These are phyloP conservation scores for Glareola pratincola DNA, from an alignment of 2,113 vertebrate genomes.

Conservation along the genomic window DNA sequence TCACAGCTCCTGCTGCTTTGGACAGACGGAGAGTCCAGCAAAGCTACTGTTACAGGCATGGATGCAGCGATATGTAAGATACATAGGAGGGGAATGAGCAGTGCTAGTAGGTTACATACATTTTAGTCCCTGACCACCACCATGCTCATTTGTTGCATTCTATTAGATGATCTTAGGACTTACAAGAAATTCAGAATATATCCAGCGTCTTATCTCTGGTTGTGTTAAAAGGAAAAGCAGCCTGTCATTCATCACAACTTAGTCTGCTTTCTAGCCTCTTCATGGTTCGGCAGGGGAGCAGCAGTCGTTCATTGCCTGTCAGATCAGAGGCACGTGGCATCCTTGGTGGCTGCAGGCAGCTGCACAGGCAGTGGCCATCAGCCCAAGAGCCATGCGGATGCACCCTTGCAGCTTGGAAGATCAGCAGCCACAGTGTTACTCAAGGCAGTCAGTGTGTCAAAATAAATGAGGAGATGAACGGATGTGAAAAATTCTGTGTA, in stretches of 20 bases:
- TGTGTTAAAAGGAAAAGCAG: background rate
- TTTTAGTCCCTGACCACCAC: background rate
- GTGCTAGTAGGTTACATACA: background rate
- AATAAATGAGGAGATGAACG: background rate
- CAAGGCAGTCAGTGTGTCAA: background rate
- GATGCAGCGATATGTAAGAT: background rate
- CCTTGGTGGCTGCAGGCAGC: background rate
- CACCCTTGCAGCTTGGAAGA: background rate
- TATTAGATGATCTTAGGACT: background rate
- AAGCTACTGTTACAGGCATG: background rate
- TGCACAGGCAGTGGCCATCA: background rate
- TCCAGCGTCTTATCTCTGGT: fast-evolving
- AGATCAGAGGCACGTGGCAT: background rate
- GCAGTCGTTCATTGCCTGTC: background rate
- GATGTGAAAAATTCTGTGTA: fast-evolving
- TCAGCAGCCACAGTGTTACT: background rate
- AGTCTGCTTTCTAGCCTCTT: background rate
- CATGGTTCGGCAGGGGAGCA: background rate
- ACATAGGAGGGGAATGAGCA: fast-evolving
- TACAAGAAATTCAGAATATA: background rate
- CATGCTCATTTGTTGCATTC: background rate
- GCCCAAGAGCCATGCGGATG: background rate
- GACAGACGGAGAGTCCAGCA: background rate
- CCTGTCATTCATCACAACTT: background rate
- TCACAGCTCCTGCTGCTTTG: background rate